These are phyloP conservation scores for Microtus pennsylvanicus DNA, from an alignment of 2,113 vertebrate species.

Conservation along the genomic window DNA sequence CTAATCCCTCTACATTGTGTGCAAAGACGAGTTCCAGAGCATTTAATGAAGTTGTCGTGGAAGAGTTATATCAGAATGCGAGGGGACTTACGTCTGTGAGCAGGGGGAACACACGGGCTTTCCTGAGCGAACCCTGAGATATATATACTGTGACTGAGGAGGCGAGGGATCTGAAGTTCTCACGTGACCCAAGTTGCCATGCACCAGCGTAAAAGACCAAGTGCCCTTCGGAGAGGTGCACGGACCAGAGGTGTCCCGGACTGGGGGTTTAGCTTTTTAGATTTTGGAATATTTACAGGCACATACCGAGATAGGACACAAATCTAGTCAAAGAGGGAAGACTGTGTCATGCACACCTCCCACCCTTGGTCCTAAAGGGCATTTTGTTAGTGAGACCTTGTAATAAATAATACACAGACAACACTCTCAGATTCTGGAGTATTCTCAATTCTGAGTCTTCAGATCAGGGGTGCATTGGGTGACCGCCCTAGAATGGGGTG, in stretches of 20 bases:
- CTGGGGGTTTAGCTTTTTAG: not conserved
- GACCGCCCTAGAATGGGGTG: not conserved
- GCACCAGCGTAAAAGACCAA: not conserved
- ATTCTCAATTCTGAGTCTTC: not conserved
- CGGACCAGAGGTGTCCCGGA: not conserved
- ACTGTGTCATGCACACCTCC: not conserved
- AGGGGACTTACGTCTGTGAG: not conserved
- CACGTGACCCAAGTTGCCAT: fast-evolving
- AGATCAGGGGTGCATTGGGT: not conserved
- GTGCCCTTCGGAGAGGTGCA: not conserved
- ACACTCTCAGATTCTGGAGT: not conserved
- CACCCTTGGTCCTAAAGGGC: too few relatives aligned
- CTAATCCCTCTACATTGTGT: not conserved
- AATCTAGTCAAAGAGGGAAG: too few relatives aligned
- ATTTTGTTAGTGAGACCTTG: not conserved
- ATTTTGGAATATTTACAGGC: not conserved
- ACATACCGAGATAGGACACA: too few relatives aligned
- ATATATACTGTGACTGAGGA: not conserved
- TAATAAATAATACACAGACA: not conserved
- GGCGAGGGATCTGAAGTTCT: not conserved
- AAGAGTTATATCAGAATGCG: not conserved
- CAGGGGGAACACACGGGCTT: not conserved
- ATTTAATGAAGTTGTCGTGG: not conserved
- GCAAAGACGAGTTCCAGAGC: not conserved
- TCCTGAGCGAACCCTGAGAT: not conserved